Base-by-base conservation (phyloP, 2,113 vertebrate species). In the Petroica traversi region DNA sequence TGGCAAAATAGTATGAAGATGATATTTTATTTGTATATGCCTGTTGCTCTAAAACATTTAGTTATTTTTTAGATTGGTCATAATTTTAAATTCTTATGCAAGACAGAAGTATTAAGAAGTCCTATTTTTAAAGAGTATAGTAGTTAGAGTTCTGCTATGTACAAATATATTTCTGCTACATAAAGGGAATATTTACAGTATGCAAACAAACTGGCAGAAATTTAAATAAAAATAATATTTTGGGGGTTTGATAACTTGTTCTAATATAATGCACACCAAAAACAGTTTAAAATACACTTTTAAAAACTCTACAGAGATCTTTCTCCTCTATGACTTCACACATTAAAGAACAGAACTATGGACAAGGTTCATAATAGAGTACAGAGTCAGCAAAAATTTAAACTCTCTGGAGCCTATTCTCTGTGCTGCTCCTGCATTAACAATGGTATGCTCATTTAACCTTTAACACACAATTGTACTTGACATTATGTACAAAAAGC, bases 381-480 rank as follows among this genome's bases (percentile, higher is more conserved):
- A 77, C 20, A 11, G 38, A 83, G 82, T 86, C 82, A 94, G 94
- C 88, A 92, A 92, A 89, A 95, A n/a, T 11, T 72, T 43, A 59
- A 77, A 87, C 9, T 89, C 74, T 76, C 62, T 36, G 14, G 38
- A 64, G 34, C 54, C 23, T 82, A 61, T 46, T 85, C 72, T 88
- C n/a, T 78, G 24, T 79, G 54, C 52, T 91, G 63, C 26, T 88
- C 58, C 25, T 83, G 33, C 72, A 58, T 93, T 80, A 85, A 82
- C 88, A 78, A 95, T 67, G 61, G 51, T 36, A 86, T 67, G 67
- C 62, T 96, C 66, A 92, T 92, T 96, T 96, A 95, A 52, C 63
- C 90, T 90, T 97, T 95, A 97, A 91, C 85, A 96, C 94, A 92
- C 12, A 2, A 98, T 88, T 90, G 72, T 89, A 92, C 91, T 97